Base-by-base conservation (phyloP, 2,113 vertebrate genomes). In the Ptychochromis oligacanthus region DNA sequence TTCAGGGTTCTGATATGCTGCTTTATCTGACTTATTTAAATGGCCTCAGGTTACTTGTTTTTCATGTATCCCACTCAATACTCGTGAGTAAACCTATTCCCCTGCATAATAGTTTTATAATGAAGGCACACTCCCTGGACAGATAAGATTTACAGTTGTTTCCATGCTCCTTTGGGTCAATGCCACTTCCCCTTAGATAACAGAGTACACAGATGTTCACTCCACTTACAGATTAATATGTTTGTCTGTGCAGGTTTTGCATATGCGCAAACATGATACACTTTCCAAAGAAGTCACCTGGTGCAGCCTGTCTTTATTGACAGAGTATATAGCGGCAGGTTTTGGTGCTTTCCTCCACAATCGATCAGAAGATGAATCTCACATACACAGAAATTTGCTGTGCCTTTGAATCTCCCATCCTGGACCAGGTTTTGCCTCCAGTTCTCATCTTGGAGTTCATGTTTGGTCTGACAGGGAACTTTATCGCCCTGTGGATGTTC, bases 401-500 rank as follows among this genome's bases (percentile, higher is more conserved):
- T 56, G 89, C 90, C 57, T 96, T 96, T 38, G 88, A 94, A 6
- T 38, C 95, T 1, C 93, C 95, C 28, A 49, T 94, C 28, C 74
- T 96, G 56, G 90, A 95, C 61, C 38, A 52, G 20, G 26, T 94
- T 52, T 55, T 96, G 40, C 95, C 95, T n/a, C 95, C 96, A 0
- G 28, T 96, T 0, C 94, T 96, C 2, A 72, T 96, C 52, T 4
- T 95, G 34, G 96, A 95, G 89, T 95, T 96, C 81, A 82, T 95
- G 54, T 90, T 96, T 1, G 96, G 96, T 2, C 87, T 96, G 56
- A 36, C 93, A 36, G 95, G 95, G 36, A 97, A 96, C 77, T 0
- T 89, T 1, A 24, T 96, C 0, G 95, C 95, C 1, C 82, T 97
- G 77, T 95, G 92, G 80, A 96, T 96, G 95, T 96, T 96, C 76